Base-by-base conservation (phyloP, 2,888 invertebrate species). In the Meiosimyza platycephala region DNA sequence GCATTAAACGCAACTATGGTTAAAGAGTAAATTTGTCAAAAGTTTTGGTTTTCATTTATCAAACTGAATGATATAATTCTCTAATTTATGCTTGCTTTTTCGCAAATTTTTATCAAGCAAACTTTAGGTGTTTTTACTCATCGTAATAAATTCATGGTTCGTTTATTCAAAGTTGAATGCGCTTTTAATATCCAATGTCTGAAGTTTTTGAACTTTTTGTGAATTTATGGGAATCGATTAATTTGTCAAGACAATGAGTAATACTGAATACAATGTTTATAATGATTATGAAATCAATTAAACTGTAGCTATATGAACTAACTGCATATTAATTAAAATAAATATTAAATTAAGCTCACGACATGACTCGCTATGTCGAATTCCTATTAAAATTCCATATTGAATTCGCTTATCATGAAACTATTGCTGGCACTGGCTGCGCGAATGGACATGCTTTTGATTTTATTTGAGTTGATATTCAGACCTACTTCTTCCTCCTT, bases 281-380 rank as follows among this genome's bases (percentile, higher is more conserved):
- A 52, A 18, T 1, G n/a, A 47, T 9, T 60, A 9, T 16, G 18
- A 55, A 28, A 70, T 70, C 57, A 62, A 72, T 72, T 72, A 70
- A 50, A 33, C 52, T 40, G 16, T 67, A 55, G 50, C 9, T 40
- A 40, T 2, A 40, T 22, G 22, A 22, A n/a, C 7, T 40, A 40
- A 40, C 2, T 40, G 40, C 40, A 40, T 40, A 7, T 9, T 40
- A 40, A 40, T 40, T 40, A 7, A 22, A 22, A 40, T 40, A 40
- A 40, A 40, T 40, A 40, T 40, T 40, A 7, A 40, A 40, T 40
- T 40, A 40, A 40, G 5, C 7, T 40, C 7, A 40, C 5, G 2
- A 9, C 40, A 40, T 40, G 40, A 40, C 3, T 40, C 40, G 4
- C 40, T 40, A 40, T 40, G 40, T 7, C 40, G 9, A 7, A 40